Conservation (phyloP, 2,113 vertebrate genomes). For the Sylvietta virens region DNA sequence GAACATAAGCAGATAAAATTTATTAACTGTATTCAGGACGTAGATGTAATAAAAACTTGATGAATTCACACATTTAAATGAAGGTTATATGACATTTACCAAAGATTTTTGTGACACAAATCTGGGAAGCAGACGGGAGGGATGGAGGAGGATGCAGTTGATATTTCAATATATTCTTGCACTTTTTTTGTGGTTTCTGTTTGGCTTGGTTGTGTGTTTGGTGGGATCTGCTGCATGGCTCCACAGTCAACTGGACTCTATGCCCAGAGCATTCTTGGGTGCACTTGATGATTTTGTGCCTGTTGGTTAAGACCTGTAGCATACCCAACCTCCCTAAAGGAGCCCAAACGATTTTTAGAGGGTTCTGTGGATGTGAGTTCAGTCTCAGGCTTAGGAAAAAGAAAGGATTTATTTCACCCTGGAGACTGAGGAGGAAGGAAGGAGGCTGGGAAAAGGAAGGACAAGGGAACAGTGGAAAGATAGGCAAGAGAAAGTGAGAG, state of each 20-base stretch:
- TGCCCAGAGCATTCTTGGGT: background rate
- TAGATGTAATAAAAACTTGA: background rate
- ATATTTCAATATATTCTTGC: background rate
- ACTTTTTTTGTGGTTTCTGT: background rate
- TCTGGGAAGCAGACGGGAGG: background rate
- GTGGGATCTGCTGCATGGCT: background rate
- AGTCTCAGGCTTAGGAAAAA: background rate
- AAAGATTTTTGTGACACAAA: background rate
- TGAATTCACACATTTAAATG: background rate
- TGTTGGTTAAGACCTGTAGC: background rate
- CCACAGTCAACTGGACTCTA: background rate
- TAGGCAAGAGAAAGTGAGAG: background rate
- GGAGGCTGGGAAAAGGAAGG: background rate
- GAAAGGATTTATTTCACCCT: background rate
- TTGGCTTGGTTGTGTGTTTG: background rate
- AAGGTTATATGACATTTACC: background rate
- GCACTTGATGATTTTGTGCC: background rate
- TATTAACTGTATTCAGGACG: background rate
- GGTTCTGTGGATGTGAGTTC: rapidly evolving
- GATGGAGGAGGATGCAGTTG: rapidly evolving
- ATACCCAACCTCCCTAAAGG: background rate
- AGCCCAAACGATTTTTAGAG: background rate
- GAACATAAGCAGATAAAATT: background rate
- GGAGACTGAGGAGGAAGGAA: background rate
- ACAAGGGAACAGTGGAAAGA: background rate